Evolutionary conservation across 2,113 vertebrate species (phyloP).

Genomic region (Platysternon megacephalum): DNA sequence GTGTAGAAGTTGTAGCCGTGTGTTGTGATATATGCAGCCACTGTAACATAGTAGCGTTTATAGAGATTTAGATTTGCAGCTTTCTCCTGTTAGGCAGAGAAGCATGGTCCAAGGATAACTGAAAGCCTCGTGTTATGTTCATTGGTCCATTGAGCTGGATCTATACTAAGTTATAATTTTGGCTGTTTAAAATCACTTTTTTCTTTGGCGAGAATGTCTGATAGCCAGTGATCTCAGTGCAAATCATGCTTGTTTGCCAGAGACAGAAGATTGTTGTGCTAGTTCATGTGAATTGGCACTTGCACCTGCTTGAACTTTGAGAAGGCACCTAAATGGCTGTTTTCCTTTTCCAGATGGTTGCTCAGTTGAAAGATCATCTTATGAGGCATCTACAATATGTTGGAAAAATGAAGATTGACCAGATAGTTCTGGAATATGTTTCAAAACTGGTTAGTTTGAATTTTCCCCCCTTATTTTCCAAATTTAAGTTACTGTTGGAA

Average conservation of each 20-base stretch:
- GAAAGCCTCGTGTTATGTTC: background rate
- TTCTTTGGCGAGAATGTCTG: background rate
- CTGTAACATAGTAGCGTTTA: background rate
- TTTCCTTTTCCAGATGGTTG: constrained; percentile 84
- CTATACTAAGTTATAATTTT: background rate
- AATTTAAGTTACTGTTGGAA: background rate
- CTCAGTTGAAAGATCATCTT: constrained; percentile 92
- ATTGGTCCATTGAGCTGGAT: background rate
- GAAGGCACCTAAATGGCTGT: background rate
- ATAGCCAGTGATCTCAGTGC: background rate
- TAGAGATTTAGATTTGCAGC: background rate
- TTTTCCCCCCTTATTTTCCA: background rate
- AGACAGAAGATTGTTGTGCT: background rate
- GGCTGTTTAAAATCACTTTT: background rate
- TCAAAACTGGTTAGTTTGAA: constrained; percentile 84
- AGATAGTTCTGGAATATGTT: constrained; percentile 89
- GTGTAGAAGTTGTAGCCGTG: background rate
- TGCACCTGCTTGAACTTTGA: background rate
- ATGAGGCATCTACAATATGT: constrained; percentile 87
- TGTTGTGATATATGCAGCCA: background rate
- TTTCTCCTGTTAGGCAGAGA: background rate
- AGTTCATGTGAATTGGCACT: background rate
- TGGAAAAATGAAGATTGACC: constrained; percentile 91
- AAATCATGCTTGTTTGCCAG: background rate
- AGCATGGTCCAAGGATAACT: background rate